Percentiles rank a stretch among this genome's conserved stretches.
phyloP scores from a whole-genome alignment of 1,140 invertebrate genomes.

The Limonius californicus region DNA sequence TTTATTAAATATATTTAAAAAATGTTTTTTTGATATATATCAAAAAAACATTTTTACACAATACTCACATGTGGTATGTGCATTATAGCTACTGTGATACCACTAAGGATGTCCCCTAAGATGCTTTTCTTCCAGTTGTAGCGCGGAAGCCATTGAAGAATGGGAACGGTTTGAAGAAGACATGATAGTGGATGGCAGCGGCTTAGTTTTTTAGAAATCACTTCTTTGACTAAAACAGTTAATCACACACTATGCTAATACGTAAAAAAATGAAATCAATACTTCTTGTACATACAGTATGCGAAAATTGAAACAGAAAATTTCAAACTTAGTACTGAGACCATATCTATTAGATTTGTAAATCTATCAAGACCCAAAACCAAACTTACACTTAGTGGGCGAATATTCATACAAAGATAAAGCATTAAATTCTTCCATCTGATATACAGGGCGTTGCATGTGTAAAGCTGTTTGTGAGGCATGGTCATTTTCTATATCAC shows the following conservation, averaged over 20 bases:
- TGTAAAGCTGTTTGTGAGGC: slow-evolving; percentile 16
- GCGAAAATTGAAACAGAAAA: no score
- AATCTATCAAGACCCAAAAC: background rate
- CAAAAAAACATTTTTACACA: no score
- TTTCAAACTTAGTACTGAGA: no score
- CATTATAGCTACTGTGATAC: slow-evolving; percentile 70
- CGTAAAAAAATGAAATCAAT: no score
- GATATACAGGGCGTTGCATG: slow-evolving; percentile 49
- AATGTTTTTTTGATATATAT: no score
- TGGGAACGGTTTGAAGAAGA: slow-evolving; percentile 48
- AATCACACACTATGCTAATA: slow-evolving; percentile 3
- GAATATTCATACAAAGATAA: slow-evolving; percentile 41
- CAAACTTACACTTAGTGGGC: slow-evolving; percentile 29
- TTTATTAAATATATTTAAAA: no score
- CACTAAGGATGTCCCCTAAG: slow-evolving; percentile 55
- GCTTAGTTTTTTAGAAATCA: slow-evolving; percentile 32
- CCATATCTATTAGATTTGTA: no score
- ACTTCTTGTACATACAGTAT: no score
- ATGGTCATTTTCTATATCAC: slow-evolving; percentile 20
- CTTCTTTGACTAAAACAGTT: background rate
- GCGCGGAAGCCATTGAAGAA: slow-evolving; percentile 53
- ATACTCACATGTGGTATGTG: slow-evolving; percentile 73
- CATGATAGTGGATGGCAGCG: slow-evolving; percentile 34
- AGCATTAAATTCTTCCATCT: slow-evolving; percentile 52
- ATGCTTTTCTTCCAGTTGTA: slow-evolving; percentile 55